Evolutionary conservation across 2,113 vertebrate genomes (phyloP).

Genomic region (Zootoca vivipara): DNA sequence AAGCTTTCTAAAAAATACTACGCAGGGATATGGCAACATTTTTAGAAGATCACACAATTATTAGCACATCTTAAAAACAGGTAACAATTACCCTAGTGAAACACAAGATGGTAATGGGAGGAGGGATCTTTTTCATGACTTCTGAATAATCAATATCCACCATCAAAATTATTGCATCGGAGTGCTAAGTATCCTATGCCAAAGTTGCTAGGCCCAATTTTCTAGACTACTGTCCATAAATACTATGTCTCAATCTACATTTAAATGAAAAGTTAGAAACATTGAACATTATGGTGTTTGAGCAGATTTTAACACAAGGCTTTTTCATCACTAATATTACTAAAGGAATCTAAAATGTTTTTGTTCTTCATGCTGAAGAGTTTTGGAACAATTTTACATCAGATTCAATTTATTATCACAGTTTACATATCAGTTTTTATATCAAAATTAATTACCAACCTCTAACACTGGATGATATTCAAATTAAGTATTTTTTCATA

Average conservation of each 20-base stretch:
- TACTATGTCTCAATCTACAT: neutral
- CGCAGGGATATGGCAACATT: neutral
- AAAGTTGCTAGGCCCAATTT: conserved; percentile 9
- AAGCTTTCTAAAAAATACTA: conserved; percentile 22
- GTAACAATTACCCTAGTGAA: neutral
- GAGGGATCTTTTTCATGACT: conserved; percentile 31
- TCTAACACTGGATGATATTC: conserved; percentile 64
- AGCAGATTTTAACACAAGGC: conserved; percentile 24
- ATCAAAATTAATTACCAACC: conserved; percentile 64
- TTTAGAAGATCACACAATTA: neutral
- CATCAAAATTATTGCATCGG: neutral
- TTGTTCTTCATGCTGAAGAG: conserved; percentile 51
- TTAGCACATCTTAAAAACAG: conserved; percentile 16
- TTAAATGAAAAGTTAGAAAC: conserved; percentile 9
- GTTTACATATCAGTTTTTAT: neutral
- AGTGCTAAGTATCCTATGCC: neutral
- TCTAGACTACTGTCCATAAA: neutral
- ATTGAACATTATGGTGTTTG: conserved; percentile 13
- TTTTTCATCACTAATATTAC: conserved; percentile 7
- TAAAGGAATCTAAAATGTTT: conserved; percentile 48
- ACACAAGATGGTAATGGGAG: conserved; percentile 20
- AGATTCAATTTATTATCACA: neutral
- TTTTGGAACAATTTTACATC: conserved; percentile 58
- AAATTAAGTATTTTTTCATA: conserved; percentile 62
- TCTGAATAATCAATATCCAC: neutral